Base-by-base conservation (phyloP, 2,797 vertebrate species). In the Pangasius sanitwongsei region DNA sequence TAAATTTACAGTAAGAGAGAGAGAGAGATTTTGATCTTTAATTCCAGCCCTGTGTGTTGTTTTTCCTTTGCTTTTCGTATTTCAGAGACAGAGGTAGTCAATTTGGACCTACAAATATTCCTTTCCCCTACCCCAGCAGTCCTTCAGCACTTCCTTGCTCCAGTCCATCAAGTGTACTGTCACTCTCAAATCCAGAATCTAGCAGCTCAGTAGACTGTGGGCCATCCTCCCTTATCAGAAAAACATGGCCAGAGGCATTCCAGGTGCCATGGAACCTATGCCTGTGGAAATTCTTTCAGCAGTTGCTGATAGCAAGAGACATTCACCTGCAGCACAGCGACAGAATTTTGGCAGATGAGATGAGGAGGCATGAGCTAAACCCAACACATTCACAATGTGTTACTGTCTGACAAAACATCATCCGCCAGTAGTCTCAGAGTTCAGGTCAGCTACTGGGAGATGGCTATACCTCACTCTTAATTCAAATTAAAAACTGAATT, bases 181-280 rank as follows among this genome's bases (percentile, higher is more conserved):
- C 18, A 31, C 25, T 25, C n/a, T 86, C 37, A 67, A 50, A 37
- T n/a, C 37, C 48, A 25, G 23, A 57, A 20, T 41, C 67, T 18
- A 63, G 57, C 44, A 15, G 41, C 4, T 50, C 86, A 70, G 85
- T 74, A 28, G 41, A 48, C 82, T 86, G n/a, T 18, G 65, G 48
- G 15, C 28, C 67, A 31, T 70, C 31, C 67, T 25, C 59, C 77
- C 72, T 65, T 3, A 28, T 89, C 78, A 57, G 50, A 65, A 89
- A 78, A 77, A 89, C 85, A 72, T 91, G 88, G 89, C 89, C 90
- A 89, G 91, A 92, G 87, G 88, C 85, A 31, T 91, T 91, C 48
- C 75, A 91, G 53, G 89, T 92, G 3, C 86, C 87, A 16, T 91
- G 89, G 89, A 83, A 83, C 13, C 25, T 34, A 91, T 93, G 90